phyloP scores from a whole-genome alignment of 2,888 invertebrate genomes.

The Diarsia brunnea region DNA sequence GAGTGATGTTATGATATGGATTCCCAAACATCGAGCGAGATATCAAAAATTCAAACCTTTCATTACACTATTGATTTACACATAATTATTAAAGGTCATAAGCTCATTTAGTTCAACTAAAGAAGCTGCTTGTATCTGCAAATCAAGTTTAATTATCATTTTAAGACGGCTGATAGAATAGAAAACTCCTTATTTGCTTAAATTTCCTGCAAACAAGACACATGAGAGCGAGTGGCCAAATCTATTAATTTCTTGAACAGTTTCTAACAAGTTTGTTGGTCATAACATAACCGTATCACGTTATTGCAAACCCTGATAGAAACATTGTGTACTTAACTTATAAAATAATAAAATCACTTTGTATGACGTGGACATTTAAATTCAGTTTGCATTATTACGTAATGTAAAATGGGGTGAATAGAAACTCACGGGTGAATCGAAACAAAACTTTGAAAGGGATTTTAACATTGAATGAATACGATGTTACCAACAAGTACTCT shows the following conservation, averaged over 20 bases:
- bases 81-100: no score
- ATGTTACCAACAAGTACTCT: no score
- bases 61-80: no score
- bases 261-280: conserved; percentile 19
- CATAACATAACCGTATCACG: conserved; percentile 1
- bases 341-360: conserved; percentile 4
- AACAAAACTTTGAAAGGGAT: no score
- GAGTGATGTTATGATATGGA: no score
- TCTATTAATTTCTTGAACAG: conserved; percentile 33
- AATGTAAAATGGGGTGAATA: no score
- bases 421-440: no score
- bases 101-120: neutral
- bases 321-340: neutral
- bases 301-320: conserved; percentile 3
- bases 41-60: neutral
- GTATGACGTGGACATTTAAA: neutral
- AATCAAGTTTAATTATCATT: no score
- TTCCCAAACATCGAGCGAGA: neutral
- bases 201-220: neutral
- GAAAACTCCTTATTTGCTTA: neutral
- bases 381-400: neutral
- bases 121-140: neutral
- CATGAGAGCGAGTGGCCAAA: conserved; percentile 15
- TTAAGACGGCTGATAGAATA: neutral
- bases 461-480: no score